phyloP scores from a whole-genome alignment of 2,113 vertebrate species.

The Rhineura floridana region DNA sequence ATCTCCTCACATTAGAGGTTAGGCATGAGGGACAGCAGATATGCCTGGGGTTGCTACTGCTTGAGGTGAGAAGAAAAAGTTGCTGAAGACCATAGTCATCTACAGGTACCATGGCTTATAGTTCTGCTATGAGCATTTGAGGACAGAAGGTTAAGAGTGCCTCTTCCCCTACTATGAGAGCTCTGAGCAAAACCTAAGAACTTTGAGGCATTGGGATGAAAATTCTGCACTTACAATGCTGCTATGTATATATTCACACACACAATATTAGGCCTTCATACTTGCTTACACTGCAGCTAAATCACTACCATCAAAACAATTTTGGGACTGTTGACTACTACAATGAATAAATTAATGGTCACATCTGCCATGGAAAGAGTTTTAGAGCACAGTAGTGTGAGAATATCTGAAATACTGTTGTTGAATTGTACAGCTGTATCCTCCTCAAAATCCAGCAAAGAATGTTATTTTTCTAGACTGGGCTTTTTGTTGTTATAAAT shows the following conservation, averaged over 20 bases:
- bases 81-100: not conserved
- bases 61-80: not conserved
- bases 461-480: slow-evolving; percentile 87
- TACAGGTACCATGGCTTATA: not conserved
- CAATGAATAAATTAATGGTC: slow-evolving; percentile 61
- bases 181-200: not conserved
- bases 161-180: too few relatives aligned
- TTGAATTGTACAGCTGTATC: slow-evolving; percentile 80
- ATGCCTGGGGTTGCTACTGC: not conserved
- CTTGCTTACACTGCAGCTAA: slow-evolving; percentile 68
- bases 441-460: slow-evolving; percentile 81
- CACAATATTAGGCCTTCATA: slow-evolving; percentile 58
- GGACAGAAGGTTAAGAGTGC: not conserved
- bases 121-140: not conserved
- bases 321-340: slow-evolving; percentile 74
- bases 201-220: not conserved
- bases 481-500: slow-evolving; percentile 81
- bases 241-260: slow-evolving; percentile 39
- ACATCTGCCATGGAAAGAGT: slow-evolving; percentile 66
- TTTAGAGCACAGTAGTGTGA: slow-evolving; percentile 77
- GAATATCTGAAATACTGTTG: slow-evolving; percentile 74
- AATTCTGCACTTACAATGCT: not conserved
- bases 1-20: not conserved
- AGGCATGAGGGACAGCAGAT: not conserved
- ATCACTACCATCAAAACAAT: slow-evolving; percentile 63